These are phyloP conservation scores for Mormyrus hasselquistii DNA, from an alignment of 2,797 vertebrate genomes.

Conservation along the genomic window DNA sequence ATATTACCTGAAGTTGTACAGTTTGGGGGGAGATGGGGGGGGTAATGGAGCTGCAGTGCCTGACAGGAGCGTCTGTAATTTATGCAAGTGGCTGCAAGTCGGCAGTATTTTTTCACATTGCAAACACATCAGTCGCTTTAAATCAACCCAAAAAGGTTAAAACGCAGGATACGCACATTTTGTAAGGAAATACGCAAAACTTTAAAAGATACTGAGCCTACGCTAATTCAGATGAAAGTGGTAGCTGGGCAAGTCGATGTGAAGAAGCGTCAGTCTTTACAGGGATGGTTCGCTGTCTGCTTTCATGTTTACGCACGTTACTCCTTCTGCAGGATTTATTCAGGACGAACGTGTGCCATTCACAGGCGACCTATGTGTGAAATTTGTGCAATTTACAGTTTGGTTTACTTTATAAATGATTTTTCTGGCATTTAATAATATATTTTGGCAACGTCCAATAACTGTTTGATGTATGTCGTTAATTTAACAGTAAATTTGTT, in stretches of 20 bases:
- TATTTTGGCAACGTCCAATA: conserved; percentile 44
- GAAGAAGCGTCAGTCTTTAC: neutral
- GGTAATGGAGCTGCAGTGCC: neutral
- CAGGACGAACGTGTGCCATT: neutral
- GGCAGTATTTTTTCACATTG: neutral
- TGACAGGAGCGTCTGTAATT: neutral
- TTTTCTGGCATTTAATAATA: conserved; percentile 15
- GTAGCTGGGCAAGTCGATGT: neutral
- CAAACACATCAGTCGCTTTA: neutral
- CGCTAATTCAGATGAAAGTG: neutral
- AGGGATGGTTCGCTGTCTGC: neutral
- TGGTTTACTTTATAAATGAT: neutral
- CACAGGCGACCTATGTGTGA: neutral
- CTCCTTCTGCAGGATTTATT: neutral
- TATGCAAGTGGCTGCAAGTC: neutral
- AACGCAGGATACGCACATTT: neutral
- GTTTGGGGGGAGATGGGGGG: neutral
- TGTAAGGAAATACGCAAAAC: neutral
- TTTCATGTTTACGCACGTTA: neutral
- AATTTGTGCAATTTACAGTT: neutral
- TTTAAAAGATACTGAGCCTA: neutral
- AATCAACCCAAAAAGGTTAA: neutral
- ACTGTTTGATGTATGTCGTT: conserved; percentile 9
- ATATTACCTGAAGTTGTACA: neutral
- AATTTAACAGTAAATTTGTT: conserved; percentile 11